Percentiles rank a stretch among this genome's conserved stretches.
Evolutionary conservation across 2,888 invertebrate genomes (phyloP).

Genomic region (Danaus chrysippus): DNA sequence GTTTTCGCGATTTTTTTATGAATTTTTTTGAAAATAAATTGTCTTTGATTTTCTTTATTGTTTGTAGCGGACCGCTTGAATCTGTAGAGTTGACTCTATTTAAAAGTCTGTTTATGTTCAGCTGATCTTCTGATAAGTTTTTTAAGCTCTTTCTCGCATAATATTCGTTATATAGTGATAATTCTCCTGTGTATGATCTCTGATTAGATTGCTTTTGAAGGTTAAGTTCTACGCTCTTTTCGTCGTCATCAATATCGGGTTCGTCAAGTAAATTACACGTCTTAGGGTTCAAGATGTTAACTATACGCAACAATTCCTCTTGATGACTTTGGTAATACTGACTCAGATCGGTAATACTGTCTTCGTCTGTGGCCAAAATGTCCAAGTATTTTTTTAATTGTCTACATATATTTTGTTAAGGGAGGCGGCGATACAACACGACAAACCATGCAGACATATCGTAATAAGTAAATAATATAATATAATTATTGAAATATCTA

Average conservation of each 20-base stretch:
- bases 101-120: slow-evolving; percentile 60
- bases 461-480: slow-evolving; percentile 51
- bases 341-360: slow-evolving; percentile 60
- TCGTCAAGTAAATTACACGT: slow-evolving; percentile 60
- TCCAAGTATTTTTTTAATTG: slow-evolving; percentile 80
- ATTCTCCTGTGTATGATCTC: slow-evolving; percentile 55
- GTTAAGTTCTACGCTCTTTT: slow-evolving; percentile 49
- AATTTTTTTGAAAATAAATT: slow-evolving; percentile 81
- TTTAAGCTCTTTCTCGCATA: slow-evolving; percentile 57
- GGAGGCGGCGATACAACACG: slow-evolving; percentile 46
- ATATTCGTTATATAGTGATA: slow-evolving; percentile 62
- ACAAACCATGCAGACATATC: slow-evolving; percentile 74
- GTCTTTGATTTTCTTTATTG: slow-evolving; percentile 81
- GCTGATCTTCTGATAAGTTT: slow-evolving; percentile 67
- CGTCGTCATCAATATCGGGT: slow-evolving; percentile 62
- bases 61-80: slow-evolving; percentile 69
- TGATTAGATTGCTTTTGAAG: slow-evolving; percentile 47
- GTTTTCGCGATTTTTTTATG: slow-evolving; percentile 73
- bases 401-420: slow-evolving; percentile 49
- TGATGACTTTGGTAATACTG: slow-evolving; percentile 65
- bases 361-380: slow-evolving; percentile 77
- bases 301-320: slow-evolving; percentile 61
- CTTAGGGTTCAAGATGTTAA: slow-evolving; percentile 63
- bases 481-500: slow-evolving; percentile 13
- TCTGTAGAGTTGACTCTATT: slow-evolving; percentile 74